Evolutionary conservation across 1,140 invertebrate species (phyloP), one percentile per base, ranked within the genome.

Genomic region (Homalodisca vitripennis): DNA sequence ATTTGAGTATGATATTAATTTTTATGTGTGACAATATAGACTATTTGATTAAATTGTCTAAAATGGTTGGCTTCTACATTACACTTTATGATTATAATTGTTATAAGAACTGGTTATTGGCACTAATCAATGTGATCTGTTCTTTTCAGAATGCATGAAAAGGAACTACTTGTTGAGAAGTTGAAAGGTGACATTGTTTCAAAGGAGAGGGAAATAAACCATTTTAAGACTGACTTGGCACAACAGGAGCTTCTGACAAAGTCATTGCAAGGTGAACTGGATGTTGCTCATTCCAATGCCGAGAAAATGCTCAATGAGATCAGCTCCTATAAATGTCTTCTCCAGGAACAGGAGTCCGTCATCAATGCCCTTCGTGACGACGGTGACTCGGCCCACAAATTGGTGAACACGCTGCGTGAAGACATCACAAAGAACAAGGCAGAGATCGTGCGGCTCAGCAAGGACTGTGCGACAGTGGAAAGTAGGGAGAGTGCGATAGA

Each of bases 121-220:
- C n/a, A n/a, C n/a, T n/a, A n/a, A n/a, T n/a, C n/a, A n/a, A n/a
- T n/a, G n/a, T n/a, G n/a, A n/a, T 55, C 24, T 55, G 6, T 55
- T 22, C 41, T 68, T 47, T 66, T 53, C 60, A 81, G 79, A 69
- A 79, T 57, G n/a, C 82, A 30, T n/a, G 55, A 69, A 31, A 69
- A 69, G 22, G 75, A 78, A 46, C 72, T 74, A 55, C 75, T 82
- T 47, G 78, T 66, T 51, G 68, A 63, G 26, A 75, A 80, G 30
- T 75, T 82, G 71, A 74, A 73, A 31, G 41, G 85, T 70, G 78
- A 81, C 24, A 30, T 30, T 60, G 55, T 60, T 30, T 60, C 14
- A 27, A 60, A 60, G n/a, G 55, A 60, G 2, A 60, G 29, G 29
- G 55, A 60, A 27, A 12, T 60, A n/a, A 60, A n/a, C 26, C 14